A percentile compares a stretch with the other conserved stretches of the same genome.
Evolutionary conservation across 2,113 vertebrate genomes (phyloP).

Genomic region (Dromas ardeola): DNA sequence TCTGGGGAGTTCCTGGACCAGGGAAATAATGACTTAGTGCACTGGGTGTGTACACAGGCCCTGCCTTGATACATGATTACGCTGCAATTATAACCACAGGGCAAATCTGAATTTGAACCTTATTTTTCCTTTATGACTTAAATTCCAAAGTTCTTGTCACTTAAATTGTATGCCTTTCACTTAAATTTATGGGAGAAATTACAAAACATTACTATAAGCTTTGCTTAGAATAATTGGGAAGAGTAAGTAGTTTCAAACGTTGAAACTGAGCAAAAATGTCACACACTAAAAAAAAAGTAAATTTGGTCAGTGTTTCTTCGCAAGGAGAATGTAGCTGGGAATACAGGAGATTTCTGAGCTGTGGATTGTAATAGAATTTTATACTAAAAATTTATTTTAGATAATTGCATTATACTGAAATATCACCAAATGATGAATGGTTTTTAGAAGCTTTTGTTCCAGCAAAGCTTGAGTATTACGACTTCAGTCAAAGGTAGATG

Average conservation of each 20-base stretch:
- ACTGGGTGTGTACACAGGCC: not conserved
- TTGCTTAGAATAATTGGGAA: not conserved
- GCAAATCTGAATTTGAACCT: not conserved
- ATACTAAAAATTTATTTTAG: not conserved
- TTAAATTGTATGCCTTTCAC: not conserved
- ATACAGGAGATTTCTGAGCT: not conserved
- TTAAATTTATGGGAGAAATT: not conserved
- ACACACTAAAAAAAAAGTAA: not conserved
- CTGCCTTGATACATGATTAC: not conserved
- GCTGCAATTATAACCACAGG: not conserved
- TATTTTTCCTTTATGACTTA: not conserved
- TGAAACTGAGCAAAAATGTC: not conserved
- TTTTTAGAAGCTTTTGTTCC: not conserved
- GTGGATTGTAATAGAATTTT: not conserved
- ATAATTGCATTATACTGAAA: not conserved
- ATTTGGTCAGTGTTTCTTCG: not conserved
- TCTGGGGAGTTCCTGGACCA: not conserved
- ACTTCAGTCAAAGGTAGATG: not conserved
- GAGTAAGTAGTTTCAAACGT: not conserved
- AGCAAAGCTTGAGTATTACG: not conserved
- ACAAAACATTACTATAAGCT: not conserved
- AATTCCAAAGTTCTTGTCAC: not conserved
- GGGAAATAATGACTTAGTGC: not conserved
- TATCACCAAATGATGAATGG: not conserved
- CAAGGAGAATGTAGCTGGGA: not conserved